Percentiles rank a stretch among this genome's conserved stretches.
phyloP scores from a whole-genome alignment of 2,888 invertebrate genomes.

The Kryphioiulus occultus region DNA sequence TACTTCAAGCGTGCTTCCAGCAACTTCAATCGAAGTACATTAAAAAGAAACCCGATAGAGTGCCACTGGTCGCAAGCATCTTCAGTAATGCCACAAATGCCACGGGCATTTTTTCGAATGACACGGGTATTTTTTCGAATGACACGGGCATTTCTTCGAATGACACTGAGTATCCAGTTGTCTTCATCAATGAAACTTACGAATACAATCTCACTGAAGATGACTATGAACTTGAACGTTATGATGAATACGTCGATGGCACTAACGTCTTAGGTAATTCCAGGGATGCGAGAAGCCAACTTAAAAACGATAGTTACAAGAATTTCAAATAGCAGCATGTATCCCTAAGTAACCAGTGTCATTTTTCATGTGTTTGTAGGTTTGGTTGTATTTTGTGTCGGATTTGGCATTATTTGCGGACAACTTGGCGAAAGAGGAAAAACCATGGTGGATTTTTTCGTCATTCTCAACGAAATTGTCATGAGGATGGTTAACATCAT shows the following conservation, averaged over 20 bases:
- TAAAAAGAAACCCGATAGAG: constrained; percentile 53
- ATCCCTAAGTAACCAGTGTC: too few species aligned
- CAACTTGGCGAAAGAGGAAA: constrained; percentile 67
- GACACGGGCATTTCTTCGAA: background rate
- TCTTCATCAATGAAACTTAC: constrained; percentile 51
- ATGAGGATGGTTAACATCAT: constrained; percentile 70
- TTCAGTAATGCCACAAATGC: background rate
- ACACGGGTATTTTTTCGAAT: background rate
- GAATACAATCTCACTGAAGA: constrained; percentile 49
- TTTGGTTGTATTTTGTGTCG: constrained; percentile 70
- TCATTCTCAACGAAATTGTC: constrained; percentile 69
- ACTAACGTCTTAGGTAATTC: constrained; percentile 71
- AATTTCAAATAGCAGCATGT: too few species aligned
- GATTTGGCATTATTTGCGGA: constrained; percentile 69
- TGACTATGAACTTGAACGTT: constrained; percentile 31
- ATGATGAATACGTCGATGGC: constrained; percentile 65
- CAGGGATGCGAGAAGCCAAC: background rate
- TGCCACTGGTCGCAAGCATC: background rate
- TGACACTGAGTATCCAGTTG: background rate
- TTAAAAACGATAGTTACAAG: too few species aligned
- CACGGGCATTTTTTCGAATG: background rate
- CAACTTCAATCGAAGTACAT: constrained; percentile 68
- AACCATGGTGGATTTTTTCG: constrained; percentile 70
- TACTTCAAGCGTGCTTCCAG: constrained; percentile 70
- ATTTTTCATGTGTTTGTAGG: constrained; percentile 58